Evolutionary conservation across 2,113 vertebrate genomes (phyloP).

Genomic region (Calidris pygmaea): DNA sequence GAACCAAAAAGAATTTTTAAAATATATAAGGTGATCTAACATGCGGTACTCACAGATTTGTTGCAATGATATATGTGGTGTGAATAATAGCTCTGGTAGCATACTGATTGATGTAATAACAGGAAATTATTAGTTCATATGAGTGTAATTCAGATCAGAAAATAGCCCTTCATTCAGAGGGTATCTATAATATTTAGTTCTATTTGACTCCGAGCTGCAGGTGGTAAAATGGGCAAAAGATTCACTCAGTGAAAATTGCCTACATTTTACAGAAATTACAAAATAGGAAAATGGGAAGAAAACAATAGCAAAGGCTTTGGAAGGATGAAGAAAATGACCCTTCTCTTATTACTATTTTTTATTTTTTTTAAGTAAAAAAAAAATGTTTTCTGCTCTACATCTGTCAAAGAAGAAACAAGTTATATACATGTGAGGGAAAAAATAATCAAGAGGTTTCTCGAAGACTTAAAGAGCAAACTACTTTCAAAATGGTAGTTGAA

Average conservation of each 20-base stretch:
- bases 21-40: neutral
- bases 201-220: neutral
- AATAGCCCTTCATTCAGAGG: neutral
- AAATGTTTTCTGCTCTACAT: neutral
- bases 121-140: neutral
- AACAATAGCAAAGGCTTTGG: neutral
- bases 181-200: neutral
- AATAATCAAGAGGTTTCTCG: neutral
- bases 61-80: neutral
- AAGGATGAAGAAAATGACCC: neutral
- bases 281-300: neutral
- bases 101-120: neutral
- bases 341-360: neutral
- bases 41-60: neutral
- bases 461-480: neutral
- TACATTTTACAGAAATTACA: neutral
- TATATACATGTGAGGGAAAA: neutral
- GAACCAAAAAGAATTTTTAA: neutral
- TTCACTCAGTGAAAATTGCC: neutral
- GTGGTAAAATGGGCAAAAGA: constrained; percentile 4
- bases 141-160: neutral
- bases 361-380: neutral
- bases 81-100: neutral
- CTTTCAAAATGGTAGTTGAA: neutral
- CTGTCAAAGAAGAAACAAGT: neutral